Evolutionary conservation across 2,888 invertebrate genomes (phyloP).

Genomic region (Augiades crinisus): DNA sequence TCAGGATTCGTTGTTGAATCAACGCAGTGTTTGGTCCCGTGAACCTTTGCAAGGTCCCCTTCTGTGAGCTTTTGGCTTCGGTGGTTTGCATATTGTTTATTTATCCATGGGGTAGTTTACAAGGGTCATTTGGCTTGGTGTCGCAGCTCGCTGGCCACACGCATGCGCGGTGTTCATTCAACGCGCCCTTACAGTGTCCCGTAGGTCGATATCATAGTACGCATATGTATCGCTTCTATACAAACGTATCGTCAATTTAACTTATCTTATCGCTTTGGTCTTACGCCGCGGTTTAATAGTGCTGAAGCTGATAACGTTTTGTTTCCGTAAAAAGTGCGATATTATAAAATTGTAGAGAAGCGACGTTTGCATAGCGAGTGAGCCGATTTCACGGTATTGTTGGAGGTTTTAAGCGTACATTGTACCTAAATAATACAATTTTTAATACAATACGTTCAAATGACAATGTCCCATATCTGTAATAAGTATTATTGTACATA

Average conservation of each 20-base stretch:
- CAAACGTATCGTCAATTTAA: not conserved
- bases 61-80: not conserved
- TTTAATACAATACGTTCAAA: too few species aligned
- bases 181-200: conserved; percentile 35
- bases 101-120: conserved; percentile 30
- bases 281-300: too few species aligned
- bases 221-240: conserved; percentile 1
- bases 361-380: too few species aligned
- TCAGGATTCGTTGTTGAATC: not conserved
- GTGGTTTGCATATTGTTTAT: conserved; percentile 31
- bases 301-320: too few species aligned
- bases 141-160: conserved; percentile 39
- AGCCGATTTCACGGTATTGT: too few species aligned
- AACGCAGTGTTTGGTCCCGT: not conserved
- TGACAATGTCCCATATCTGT: too few species aligned
- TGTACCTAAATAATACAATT: too few species aligned
- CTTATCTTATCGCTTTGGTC: conserved; percentile 20
- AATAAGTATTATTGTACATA: too few species aligned
- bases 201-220: conserved; percentile 27
- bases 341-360: too few species aligned
- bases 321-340: too few species aligned
- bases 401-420: too few species aligned
- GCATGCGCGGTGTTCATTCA: conserved; percentile 60
- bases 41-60: not conserved
- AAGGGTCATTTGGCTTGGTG: conserved; percentile 28